Evolutionary conservation across 2,113 vertebrate species (phyloP).

Genomic region (Rhinoderma darwinii): DNA sequence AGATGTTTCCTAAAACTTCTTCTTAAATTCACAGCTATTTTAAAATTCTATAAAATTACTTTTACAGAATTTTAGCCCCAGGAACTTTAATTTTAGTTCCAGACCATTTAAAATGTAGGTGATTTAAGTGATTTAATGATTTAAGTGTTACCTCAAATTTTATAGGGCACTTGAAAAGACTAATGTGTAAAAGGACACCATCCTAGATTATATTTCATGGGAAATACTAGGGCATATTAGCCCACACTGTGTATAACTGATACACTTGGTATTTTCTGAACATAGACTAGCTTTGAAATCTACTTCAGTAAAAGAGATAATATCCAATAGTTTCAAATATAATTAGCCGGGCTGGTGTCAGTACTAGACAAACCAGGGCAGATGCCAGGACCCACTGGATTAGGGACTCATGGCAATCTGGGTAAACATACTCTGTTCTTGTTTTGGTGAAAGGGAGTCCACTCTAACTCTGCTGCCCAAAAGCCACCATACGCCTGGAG

Average conservation of each 20-base stretch:
- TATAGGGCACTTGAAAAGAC: neutral
- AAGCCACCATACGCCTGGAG: neutral
- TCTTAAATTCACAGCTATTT: neutral
- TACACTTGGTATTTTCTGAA: neutral
- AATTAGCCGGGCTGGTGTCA: neutral
- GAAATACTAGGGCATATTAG: neutral
- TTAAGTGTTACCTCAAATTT: neutral
- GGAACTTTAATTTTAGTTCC: neutral
- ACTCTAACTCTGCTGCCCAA: neutral
- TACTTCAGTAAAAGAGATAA: neutral
- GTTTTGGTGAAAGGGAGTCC: too few relatives aligned
- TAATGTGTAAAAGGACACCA: neutral
- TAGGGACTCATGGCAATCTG: too few relatives aligned
- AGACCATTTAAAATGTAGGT: neutral
- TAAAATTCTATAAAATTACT: neutral
- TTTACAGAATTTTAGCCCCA: neutral
- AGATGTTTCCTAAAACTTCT: too few relatives aligned
- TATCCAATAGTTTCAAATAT: neutral
- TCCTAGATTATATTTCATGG: neutral
- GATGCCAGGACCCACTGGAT: neutral
- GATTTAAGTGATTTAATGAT: neutral
- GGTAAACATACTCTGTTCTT: too few relatives aligned
- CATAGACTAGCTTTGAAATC: neutral
- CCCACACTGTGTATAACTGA: neutral
- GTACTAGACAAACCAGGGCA: neutral